A percentile compares a stretch with the other conserved stretches of the same genome.
These are phyloP conservation scores for Oreochromis mossambicus DNA, from an alignment of 2,797 vertebrate genomes.

Conservation along the genomic window DNA sequence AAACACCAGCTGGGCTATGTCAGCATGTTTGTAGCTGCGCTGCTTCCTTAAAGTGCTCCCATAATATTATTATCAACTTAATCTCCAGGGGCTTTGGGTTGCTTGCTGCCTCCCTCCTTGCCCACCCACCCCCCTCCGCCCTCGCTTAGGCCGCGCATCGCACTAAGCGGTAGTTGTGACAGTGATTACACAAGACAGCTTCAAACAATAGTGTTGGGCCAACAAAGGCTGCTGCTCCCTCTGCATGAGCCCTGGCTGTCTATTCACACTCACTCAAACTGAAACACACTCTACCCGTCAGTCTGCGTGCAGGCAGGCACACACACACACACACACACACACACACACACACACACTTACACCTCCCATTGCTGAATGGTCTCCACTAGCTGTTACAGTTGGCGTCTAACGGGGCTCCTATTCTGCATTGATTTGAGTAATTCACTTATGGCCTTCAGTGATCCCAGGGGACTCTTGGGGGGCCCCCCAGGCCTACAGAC, in stretches of 20 bases:
- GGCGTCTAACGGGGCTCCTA: slow-evolving; percentile 43
- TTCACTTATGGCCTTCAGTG: slow-evolving; percentile 77
- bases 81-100: slow-evolving; percentile 38
- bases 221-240: slow-evolving; percentile 72
- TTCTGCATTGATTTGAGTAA: slow-evolving; percentile 64
- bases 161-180: slow-evolving; percentile 60
- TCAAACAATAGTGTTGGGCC: slow-evolving; percentile 76
- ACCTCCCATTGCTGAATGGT: slow-evolving; percentile 45
- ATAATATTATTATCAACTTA: slow-evolving; percentile 48
- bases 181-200: slow-evolving; percentile 70
- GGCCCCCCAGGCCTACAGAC: slow-evolving; percentile 23
- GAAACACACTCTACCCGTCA: slow-evolving; percentile 51
- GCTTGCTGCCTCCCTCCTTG: slow-evolving; percentile 16
- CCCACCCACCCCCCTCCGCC: slow-evolving; percentile 4
- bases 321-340: slow-evolving; percentile 42
- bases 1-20: slow-evolving; percentile 38
- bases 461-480: slow-evolving; percentile 41
- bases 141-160: slow-evolving; percentile 21
- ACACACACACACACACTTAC: slow-evolving; percentile 46
- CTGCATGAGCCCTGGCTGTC: slow-evolving; percentile 60
- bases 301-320: slow-evolving; percentile 8
- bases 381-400: slow-evolving; percentile 64
- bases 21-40: slow-evolving; percentile 16
- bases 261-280: slow-evolving; percentile 64
- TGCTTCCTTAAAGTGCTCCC: slow-evolving; percentile 30